Evolutionary conservation across 1,140 invertebrate genomes (phyloP), one percentile per base, ranked within the genome.

Genomic region (Drosophila sturtevanti): DNA sequence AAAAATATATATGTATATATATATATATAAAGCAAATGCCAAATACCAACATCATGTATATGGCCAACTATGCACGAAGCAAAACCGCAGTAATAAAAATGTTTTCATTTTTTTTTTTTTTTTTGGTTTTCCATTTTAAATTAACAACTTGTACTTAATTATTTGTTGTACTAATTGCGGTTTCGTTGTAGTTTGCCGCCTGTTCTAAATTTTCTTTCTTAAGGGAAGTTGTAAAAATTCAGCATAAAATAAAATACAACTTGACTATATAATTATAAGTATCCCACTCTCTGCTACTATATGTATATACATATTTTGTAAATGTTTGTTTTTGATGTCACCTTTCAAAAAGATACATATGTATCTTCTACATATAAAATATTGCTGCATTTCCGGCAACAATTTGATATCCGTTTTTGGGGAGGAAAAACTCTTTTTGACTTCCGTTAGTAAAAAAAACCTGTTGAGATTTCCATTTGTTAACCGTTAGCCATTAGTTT

Each of bases 101-200:
- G 7, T 48, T 59, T 16, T n/a, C n/a, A n/a, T n/a, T n/a, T n/a
- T n/a, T n/a, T n/a, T n/a, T n/a, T n/a, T n/a, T n/a, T n/a, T n/a
- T n/a, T n/a, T n/a, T n/a, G n/a, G n/a, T 77, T 67, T 31, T 68
- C 65, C 66, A 66, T 76, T 55, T 63, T n/a, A n/a, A n/a, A 65
- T 21, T 48, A 21, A 7, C 41, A 38, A 79, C 77, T 72, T 82
- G 82, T 82, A 87, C 75, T 87, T 86, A 77, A 72, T 86, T 70
- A 82, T 79, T 87, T 79, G 52, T 68, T 72, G 75, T 64, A 76
- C 84, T 87, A 87, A 89, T 86, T 87, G 82, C 84, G 82, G 82
- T 82, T 77, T 63, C 64, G 68, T 64, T 60, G 56, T 21, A 7
- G 61, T 59, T 44, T 76, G 78, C 60, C 72, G 37, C 31, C 68